Evolutionary conservation across 37 sponge, comb jelly and placozoan genomes (phyloP).

Genomic region (Corticium candelabrum): DNA sequence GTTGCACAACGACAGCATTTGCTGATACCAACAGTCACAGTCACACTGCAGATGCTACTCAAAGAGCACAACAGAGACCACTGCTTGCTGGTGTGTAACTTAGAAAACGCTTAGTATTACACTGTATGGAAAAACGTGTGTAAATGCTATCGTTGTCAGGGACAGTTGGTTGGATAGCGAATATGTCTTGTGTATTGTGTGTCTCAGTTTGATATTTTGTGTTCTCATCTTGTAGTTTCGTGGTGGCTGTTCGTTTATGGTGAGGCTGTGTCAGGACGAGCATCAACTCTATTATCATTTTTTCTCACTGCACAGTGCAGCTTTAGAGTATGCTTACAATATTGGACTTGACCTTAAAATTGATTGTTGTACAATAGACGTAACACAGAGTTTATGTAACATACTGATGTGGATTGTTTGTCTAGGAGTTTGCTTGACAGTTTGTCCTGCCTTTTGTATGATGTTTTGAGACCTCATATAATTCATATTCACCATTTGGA

Average conservation of each 20-base stretch:
- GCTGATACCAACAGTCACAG: conserved; percentile 41
- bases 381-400: neutral
- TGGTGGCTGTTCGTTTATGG: conserved; percentile 72
- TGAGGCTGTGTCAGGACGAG: conserved; percentile 90
- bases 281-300: conserved; percentile 79
- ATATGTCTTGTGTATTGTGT: no score
- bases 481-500: conserved; percentile 91
- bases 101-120: neutral
- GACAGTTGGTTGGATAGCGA: no score
- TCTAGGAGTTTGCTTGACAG: conserved; percentile 74
- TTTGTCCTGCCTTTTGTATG: conserved; percentile 75
- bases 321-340: conserved; percentile 48
- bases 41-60: conserved; percentile 36
- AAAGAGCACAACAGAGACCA: conserved; percentile 42
- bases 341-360: neutral
- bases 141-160: neutral
- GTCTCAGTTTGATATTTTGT: no score
- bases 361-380: neutral
- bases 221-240: conserved; percentile 38
- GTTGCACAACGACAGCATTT: conserved; percentile 52
- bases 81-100: neutral
- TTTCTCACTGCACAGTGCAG: conserved; percentile 49
- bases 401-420: neutral
- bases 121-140: neutral
- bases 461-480: conserved; percentile 71